Base-by-base conservation (phyloP, 2,888 invertebrate genomes). In the Spodoptera exigua region DNA sequence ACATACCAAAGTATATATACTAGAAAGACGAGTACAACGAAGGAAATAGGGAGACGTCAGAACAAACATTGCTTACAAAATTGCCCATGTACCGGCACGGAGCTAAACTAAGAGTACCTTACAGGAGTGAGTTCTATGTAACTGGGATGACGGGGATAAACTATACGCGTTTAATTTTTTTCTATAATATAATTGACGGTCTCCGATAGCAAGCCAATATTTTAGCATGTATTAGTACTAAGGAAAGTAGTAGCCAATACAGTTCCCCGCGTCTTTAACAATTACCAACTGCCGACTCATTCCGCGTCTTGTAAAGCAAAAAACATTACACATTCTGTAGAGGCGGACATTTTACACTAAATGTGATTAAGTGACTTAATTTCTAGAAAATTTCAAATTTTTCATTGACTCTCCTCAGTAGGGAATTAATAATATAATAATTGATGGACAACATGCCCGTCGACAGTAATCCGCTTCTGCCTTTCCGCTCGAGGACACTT, bases 401-500 rank as follows among this genome's bases (percentile, higher is more conserved):
- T 40, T 58, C 35, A 74, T 74, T 76, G 77, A 74, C 74, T 69
- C 57, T 65, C 58, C 48, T 21, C 34, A 43, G 76, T 76, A 74
- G 74, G 74, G 74, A 18, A 69, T 7, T 27, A 27, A 7, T 27
- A 27, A 27, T 27, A 27, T 2, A 21, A 21, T 51, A 37, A 49
- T 52, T 76, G 55, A 65, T 66, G 61, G 76, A 73, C 74, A 64
- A n/a, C 5, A 39, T 58, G 58, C 68, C 76, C 69, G 47, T 41
- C 14, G 4, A 12, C 66, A 34, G 51, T 41, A 39, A 61, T 39
- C 49, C 32, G 27, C 43, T 43, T 51, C 57, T 39, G 18, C 39
- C n/a, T 13, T 17, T 35, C 34, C 9, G 7, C 4, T 16, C 35
- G 13, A 34, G 12, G 16, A 13, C 5, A 21, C 16, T 54, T 18